Evolutionary conservation across 1,140 invertebrate species (phyloP), one percentile per base, ranked within the genome.

Genomic region (Augochlora pura): DNA sequence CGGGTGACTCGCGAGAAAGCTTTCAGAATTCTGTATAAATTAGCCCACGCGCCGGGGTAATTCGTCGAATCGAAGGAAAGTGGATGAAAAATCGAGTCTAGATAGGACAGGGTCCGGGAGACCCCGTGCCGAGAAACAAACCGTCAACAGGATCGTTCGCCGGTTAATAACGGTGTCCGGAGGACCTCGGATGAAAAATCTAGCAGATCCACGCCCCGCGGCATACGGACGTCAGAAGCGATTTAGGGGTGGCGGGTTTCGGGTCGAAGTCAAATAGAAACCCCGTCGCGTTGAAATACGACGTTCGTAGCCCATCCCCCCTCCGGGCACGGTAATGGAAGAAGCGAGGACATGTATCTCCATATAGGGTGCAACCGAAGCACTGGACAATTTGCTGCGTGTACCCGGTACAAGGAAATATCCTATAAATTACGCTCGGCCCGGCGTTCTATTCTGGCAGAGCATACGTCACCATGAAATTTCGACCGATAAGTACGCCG

Each of bases 181-280:
- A 16, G 32, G 38, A 64, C 14, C 14, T 7, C 16, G 1, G 65
- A 70, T 77, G 75, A 82, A 82, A 82, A 80, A 79, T 86, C 73
- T 76, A 71, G 32, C 71, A 70, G 81, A 71, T 86, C 82, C 84
- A 86, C 85, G 84, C 85, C 84, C 85, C 62, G 46, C 63, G 63
- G 80, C 86, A 86, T 84, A 83, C 79, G 83, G 80, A 87, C 80
- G 86, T 87, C 86, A 68, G 70, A 60, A 83, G 32, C 83, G 83
- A 87, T 87, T 87, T 87, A 78, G 76, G 83, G 83, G 77, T 70
- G 72, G 77, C 21, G n/a, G 86, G 38, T 46, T n/a, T 80, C 60
- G 82, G 86, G 82, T 73, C 54, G 81, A 87, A 87, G 86, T 87
- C 86, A 85, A 87, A 87, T 87, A 87, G 82, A 87, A 87, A 87